Evolutionary conservation across 2,113 vertebrate genomes (phyloP).

Genomic region (Caretta caretta): DNA sequence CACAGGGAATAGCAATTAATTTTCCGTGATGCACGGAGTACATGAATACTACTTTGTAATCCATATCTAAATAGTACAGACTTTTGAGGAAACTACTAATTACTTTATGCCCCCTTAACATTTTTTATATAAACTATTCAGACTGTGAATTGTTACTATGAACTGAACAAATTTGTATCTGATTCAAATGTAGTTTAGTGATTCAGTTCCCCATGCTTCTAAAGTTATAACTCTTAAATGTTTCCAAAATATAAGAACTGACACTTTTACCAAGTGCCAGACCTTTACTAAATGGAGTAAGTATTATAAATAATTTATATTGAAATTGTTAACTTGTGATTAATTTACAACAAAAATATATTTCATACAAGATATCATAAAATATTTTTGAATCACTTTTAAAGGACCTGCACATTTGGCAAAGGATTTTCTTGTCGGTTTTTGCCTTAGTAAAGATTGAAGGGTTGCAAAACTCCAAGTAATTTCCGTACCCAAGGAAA

Average conservation of each 20-base stretch:
- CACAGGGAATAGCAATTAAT: neutral
- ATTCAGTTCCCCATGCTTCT: neutral
- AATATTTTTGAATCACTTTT: neutral
- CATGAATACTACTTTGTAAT: neutral
- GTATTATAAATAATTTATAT: neutral
- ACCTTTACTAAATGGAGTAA: neutral
- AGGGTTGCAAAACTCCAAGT: neutral
- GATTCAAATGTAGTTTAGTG: neutral
- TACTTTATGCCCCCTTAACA: neutral
- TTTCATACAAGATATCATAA: neutral
- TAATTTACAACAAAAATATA: neutral
- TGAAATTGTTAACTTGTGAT: neutral
- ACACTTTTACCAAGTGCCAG: neutral
- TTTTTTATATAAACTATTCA: neutral
- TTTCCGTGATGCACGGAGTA: neutral
- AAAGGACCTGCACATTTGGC: neutral
- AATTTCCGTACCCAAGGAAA: neutral
- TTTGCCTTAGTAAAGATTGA: slow-evolving; percentile 24
- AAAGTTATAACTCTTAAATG: slow-evolving; percentile 22
- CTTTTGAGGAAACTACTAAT: neutral
- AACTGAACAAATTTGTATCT: neutral
- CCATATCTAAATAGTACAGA: accelerated
- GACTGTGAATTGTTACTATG: neutral
- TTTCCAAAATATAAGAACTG: neutral
- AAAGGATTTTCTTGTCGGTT: neutral